Evolutionary conservation across 2,797 vertebrate genomes (phyloP), one percentile per base, ranked within the genome.

Genomic region (Xenentodon cancila): DNA sequence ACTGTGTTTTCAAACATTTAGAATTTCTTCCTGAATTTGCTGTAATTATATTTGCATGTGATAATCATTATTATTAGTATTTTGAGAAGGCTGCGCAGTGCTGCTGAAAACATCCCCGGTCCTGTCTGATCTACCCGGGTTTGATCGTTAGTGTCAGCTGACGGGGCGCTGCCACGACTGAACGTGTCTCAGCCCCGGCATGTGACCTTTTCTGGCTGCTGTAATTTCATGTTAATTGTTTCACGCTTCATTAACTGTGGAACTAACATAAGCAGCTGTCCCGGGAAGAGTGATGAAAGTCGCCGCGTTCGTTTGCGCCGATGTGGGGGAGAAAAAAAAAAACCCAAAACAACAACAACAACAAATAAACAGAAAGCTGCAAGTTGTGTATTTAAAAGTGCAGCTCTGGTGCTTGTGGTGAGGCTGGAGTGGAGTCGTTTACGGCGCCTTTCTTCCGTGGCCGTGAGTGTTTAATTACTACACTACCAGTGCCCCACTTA

Each of bases 401-500:
- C 48, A 12, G 50, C 17, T 44, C 5, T 17, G 61, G 57, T 30
- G 63, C 72, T 76, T 22, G 51, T 65, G 48, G 56, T 56, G 62
- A 54, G 50, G 64, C 55, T 27, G 19, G 50, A 72, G 59, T 43
- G 5, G 44, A 68, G 71, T 45, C 54, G 58, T 68, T 73, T 64
- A 57, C 61, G 79, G 53, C 8, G 3, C 66, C 59, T 79, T 71
- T 73, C 59, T 54, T 68, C 60, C 54, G 20, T 48, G 80, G 84
- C 75, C 82, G 80, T 70, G 49, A 84, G 79, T 78, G n/a, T 72
- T 76, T 47, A 67, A 77, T 80, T 67, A 86, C 77, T 65, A 43
- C 68, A 75, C 58, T 67, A 66, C 60, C 55, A 63, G 73, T 82
- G 87, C 62, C 84, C 89, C 81, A 88, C 75, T 89, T 89, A 74